Base-by-base conservation (phyloP, 2,113 vertebrate genomes). In the Apus apus region DNA sequence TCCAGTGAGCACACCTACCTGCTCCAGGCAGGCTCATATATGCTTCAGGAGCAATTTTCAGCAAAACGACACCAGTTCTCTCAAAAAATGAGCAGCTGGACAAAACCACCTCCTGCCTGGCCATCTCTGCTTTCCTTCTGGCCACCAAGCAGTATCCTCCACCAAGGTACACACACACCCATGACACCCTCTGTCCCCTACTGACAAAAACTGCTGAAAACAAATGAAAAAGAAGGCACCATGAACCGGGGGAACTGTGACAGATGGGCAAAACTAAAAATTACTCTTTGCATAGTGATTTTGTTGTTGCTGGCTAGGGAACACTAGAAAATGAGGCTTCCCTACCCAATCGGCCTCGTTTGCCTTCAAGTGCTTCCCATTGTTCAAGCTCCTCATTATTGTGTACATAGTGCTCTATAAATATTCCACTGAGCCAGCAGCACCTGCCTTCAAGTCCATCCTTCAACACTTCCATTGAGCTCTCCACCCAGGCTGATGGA, bases 81-180 rank as follows among this genome's bases (percentile, higher is more conserved):
- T 65, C 36, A 65, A 11, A 72, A 75, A 81, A 40, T 0, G 1
- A 73, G 50, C 62, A 34, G 68, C 68, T 2, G 9, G n/a, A 29
- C 21, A 57, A 45, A 56, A 3, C 5, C 54, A 13, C 2, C 34
- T 9, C 34, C 46, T 9, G 30, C n/a, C 60, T 48, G 25, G 60
- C 8, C 50, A 70, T 17, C 43, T 57, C 50, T 0, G 0, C 38
- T 18, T 36, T 32, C n/a, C 21, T 15, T 74, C 9, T 32, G 38
- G 36, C 36, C 29, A 15, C 10, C 0, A 8, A 34, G 29, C 30
- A 43, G 26, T 4, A 2, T 22, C 30, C n/a, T 34, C n/a, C 45
- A 9, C n/a, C 0, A 0, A 27, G 27, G 25, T 4, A 7, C 9
- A 9, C 18, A 5, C 0, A 1, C 18, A n/a, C n/a, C n/a, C n/a